Percentiles rank a stretch among this genome's conserved stretches.
These are phyloP conservation scores for Gymnorhina tibicen DNA, from an alignment of 2,113 vertebrate species.

Conservation along the genomic window DNA sequence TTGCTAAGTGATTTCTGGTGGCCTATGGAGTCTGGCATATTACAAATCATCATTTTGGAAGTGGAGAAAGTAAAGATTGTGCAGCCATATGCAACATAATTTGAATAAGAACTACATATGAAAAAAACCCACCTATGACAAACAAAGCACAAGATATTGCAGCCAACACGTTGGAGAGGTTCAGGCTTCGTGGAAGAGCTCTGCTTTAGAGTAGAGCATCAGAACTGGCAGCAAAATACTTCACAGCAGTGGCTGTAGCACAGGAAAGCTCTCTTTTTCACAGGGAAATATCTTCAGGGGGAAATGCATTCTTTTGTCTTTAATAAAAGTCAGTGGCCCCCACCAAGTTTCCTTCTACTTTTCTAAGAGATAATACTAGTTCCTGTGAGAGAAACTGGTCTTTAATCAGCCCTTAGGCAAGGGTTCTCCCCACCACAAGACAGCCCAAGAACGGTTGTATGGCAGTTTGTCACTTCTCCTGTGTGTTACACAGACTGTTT, in stretches of 20 bases:
- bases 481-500: not conserved
- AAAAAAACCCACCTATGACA: not conserved
- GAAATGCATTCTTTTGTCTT: not conserved
- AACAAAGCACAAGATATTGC: not conserved
- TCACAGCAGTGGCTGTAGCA: not conserved
- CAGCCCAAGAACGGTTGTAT: not conserved
- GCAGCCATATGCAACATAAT: not conserved
- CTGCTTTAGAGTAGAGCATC: not conserved
- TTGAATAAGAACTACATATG: not conserved
- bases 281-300: not conserved
- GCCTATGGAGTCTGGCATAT: not conserved
- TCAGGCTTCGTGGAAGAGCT: accelerated
- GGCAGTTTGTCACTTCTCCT: not conserved
- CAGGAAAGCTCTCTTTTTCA: not conserved
- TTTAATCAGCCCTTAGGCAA: not conserved
- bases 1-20: not conserved
- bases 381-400: not conserved
- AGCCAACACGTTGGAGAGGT: not conserved
- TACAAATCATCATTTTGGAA: not conserved
- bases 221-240: not conserved
- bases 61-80: not conserved
- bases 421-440: not conserved
- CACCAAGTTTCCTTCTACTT: not conserved
- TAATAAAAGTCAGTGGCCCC: not conserved
- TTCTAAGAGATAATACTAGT: not conserved